These are phyloP conservation scores for Pararge aegeria DNA, from an alignment of 1,140 invertebrate species.

Conservation along the genomic window DNA sequence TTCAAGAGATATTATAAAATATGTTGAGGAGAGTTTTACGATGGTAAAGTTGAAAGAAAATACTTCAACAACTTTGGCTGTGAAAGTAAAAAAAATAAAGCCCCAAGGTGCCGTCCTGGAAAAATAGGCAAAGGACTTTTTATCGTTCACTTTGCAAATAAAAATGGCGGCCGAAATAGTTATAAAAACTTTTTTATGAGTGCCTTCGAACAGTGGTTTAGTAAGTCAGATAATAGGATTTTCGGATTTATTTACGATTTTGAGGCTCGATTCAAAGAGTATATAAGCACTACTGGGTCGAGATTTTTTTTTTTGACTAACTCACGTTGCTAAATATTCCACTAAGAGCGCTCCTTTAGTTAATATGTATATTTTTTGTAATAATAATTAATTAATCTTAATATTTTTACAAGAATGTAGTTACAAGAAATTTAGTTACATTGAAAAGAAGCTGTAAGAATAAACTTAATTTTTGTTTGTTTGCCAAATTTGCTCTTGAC, in stretches of 20 bases:
- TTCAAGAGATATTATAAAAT: neutral
- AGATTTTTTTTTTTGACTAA: no score
- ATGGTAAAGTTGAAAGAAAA: neutral
- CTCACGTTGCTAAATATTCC: no score
- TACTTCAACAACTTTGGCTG: slow-evolving; percentile 28
- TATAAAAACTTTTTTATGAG: slow-evolving; percentile 8
- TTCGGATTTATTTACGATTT: neutral
- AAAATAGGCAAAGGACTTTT: slow-evolving; percentile 18
- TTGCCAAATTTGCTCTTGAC: no score
- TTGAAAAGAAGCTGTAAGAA: no score
- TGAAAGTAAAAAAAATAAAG: slow-evolving; percentile 26
- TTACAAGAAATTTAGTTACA: no score
- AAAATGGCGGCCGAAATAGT: slow-evolving; percentile 4
- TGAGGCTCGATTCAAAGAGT: neutral
- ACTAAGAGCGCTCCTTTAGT: no score
- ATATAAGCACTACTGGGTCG: no score
- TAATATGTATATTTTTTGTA: no score
- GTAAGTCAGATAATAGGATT: neutral
- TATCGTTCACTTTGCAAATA: slow-evolving; percentile 18
- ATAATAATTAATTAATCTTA: no score
- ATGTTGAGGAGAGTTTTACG: slow-evolving; percentile 15
- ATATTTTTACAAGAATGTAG: no score
- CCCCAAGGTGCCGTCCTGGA: slow-evolving; percentile 1
- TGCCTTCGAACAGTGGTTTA: slow-evolving; percentile 1
- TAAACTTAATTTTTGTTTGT: no score